Evolutionary conservation across 2,797 vertebrate genomes (phyloP).

Genomic region (Acipenser transmontanus): DNA sequence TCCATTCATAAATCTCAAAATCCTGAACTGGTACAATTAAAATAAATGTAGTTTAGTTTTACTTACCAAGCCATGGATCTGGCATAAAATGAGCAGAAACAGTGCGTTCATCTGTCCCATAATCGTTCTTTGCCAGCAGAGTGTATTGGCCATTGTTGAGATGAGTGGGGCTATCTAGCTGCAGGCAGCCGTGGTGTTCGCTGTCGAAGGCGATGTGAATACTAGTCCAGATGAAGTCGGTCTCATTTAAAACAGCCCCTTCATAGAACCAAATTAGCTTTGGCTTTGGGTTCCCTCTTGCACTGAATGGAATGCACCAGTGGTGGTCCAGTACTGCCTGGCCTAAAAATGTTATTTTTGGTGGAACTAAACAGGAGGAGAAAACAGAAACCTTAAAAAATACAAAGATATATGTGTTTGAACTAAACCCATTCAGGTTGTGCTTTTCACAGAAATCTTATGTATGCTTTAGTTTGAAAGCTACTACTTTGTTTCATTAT

Average conservation of each 20-base stretch:
- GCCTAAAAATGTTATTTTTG: slow-evolving; percentile 85
- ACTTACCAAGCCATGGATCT: slow-evolving; percentile 73
- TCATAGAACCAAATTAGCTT: slow-evolving; percentile 74
- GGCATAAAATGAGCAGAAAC: slow-evolving; percentile 87
- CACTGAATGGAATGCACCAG: slow-evolving; percentile 98
- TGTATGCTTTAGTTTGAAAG: too few relatives aligned
- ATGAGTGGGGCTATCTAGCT: slow-evolving; percentile 90
- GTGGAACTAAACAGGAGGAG: slow-evolving; percentile 64
- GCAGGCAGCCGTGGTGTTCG: slow-evolving; percentile 92
- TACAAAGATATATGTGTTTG: too few relatives aligned
- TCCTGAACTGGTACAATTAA: too few relatives aligned
- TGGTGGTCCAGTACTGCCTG: slow-evolving; percentile 85
- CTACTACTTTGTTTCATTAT: too few relatives aligned
- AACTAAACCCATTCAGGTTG: too few relatives aligned
- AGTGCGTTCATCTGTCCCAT: slow-evolving; percentile 67
- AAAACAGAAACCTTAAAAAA: background rate
- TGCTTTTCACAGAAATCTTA: too few relatives aligned
- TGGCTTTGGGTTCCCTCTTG: slow-evolving; percentile 83
- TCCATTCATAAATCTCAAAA: too few relatives aligned
- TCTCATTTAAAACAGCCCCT: slow-evolving; percentile 65
- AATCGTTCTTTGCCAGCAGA: slow-evolving; percentile 73
- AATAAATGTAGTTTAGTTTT: background rate
- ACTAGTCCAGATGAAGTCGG: slow-evolving; percentile 75
- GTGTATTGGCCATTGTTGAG: slow-evolving; percentile 89
- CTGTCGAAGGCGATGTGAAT: slow-evolving; percentile 82